Base-by-base conservation (phyloP, 2,113 vertebrate genomes). In the Calidris pygmaea region DNA sequence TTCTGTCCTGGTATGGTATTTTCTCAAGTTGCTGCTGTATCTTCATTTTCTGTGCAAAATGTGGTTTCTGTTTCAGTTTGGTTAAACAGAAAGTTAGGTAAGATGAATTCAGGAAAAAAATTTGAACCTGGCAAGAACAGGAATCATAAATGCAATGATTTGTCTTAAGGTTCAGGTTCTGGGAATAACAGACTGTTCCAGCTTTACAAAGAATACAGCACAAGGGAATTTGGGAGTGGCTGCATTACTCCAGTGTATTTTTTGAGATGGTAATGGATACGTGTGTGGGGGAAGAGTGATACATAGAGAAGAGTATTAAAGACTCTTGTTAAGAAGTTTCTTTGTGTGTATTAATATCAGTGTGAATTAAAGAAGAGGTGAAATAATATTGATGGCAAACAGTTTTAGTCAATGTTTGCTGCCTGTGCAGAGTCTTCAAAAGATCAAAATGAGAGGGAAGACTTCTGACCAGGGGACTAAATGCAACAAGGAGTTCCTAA, bases 91-190 rank as follows among this genome's bases (percentile, higher is more conserved):
- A 95, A 65, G 27, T 70, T 86, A 65, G 41, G 30, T 81, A n/a
- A 94, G 60, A 73, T 73, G 48, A 86, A 92, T 79, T 91, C 21
- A 37, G 22, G 60, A 43, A 47, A 83, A 75, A 58, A 96, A 82
- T 82, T 92, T 87, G 90, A 96, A 41, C 68, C 53, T 98, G 91
- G 94, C 87, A 96, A 87, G 62, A 27, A 30, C 47, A 66, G 67
- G 68, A 91, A 78, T 78, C 48, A 72, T 56, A 91, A 98, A 93
- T 96, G 76, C 88, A 97, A 10, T 32, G 30, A 95, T 92, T 97
- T 63, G 80, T 95, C 79, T 94, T 94, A 97, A 95, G 86, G 95
- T 94, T 93, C 76, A 95, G 84, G 73, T 96, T 97, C 94, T 67
- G 95, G 80, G 93, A 96, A 93, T 95, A 88, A 70, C 66, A 93